These are phyloP conservation scores for Zoanthus sansibaricus DNA, from an alignment of 92 coral and sea anemone genomes.

Conservation along the genomic window DNA sequence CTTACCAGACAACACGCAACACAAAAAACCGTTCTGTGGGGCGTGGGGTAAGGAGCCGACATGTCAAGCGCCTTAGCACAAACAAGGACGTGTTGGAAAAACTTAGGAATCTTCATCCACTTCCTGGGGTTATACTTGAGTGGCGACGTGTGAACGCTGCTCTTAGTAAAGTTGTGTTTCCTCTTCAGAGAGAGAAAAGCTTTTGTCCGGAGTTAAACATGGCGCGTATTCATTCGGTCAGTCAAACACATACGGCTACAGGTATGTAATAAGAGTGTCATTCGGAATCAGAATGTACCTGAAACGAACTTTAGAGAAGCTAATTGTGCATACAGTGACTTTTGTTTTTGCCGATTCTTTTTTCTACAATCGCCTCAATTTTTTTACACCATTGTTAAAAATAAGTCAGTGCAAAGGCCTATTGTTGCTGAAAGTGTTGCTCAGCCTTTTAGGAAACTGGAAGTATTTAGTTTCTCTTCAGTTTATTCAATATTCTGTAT, in stretches of 20 bases:
- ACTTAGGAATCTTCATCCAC: slow-evolving; percentile 86
- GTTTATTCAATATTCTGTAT: too few relatives aligned
- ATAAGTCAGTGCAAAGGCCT: too few relatives aligned
- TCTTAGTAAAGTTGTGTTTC: slow-evolving; percentile 92
- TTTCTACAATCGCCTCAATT: too few relatives aligned
- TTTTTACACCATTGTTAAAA: too few relatives aligned
- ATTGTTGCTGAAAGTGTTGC: too few relatives aligned
- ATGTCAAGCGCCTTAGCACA: slow-evolving; percentile 85
- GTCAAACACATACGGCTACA: slow-evolving; percentile 93
- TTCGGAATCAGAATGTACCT: too few relatives aligned
- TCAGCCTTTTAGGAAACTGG: too few relatives aligned
- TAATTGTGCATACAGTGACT: too few relatives aligned
- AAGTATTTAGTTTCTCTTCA: too few relatives aligned
- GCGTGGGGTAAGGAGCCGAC: slow-evolving; percentile 65
- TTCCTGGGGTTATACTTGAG: slow-evolving; percentile 86
- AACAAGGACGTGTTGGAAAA: slow-evolving; percentile 92
- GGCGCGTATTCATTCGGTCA: slow-evolving; percentile 84
- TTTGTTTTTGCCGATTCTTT: too few relatives aligned
- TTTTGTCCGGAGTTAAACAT: slow-evolving; percentile 67
- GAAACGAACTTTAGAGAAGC: too few relatives aligned
- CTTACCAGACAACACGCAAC: slow-evolving; percentile 68
- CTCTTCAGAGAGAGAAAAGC: slow-evolving; percentile 85
- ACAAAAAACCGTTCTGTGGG: slow-evolving; percentile 73
- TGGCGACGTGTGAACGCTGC: slow-evolving; percentile 98
- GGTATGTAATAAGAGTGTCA: neutral